Evolutionary conservation across 64 coral and sea anemone species (phyloP), one percentile per base, ranked within the genome.

Genomic region (Porites australiensis): DNA sequence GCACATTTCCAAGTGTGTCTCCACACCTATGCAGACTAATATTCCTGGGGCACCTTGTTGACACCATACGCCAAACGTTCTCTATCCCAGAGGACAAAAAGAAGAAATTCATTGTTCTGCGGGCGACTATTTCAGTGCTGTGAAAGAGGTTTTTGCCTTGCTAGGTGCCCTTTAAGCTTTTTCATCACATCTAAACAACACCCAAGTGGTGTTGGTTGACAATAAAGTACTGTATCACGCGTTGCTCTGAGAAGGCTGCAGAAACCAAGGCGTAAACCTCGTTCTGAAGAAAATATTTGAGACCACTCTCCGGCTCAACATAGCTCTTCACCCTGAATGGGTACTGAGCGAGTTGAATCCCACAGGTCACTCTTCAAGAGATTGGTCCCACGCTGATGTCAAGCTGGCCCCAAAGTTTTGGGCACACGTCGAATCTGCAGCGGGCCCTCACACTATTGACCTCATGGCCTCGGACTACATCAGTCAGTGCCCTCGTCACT

Each of bases 391-490:
- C 11, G 20, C 60, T 13, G 77, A 91, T 73, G 44, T 54, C 50
- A 78, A n/a, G n/a, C n/a, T n/a, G n/a, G n/a, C n/a, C 9, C 69
- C 69, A 21, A 13, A 43, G 8, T 7, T 59, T 5, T 92, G 90
- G 81, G 19, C 46, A 13, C 4, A 0, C 0, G n/a, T 86, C 3
- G 70, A 92, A 14, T 16, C 50, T 8, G 3, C 20, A 4, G 14
- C 9, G 13, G 79, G 66, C 0, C 80, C 80, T 2, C 70, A 85
- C 58, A 49, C 79, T 16, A 64, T 92, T 52, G 80, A 92, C 52
- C 44, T 84, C 11, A 86, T 92, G 79, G 90, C 90, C 11, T 46
- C 86, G 1, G 69, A 84, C 16, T 90, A 74, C 5, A 90, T 80
- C 62, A 55, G 18, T 0, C 76, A 43, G 11, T 80, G 18, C 12